Base-by-base conservation (phyloP, 1,140 invertebrate species). In the Wiebesia pumilae region DNA sequence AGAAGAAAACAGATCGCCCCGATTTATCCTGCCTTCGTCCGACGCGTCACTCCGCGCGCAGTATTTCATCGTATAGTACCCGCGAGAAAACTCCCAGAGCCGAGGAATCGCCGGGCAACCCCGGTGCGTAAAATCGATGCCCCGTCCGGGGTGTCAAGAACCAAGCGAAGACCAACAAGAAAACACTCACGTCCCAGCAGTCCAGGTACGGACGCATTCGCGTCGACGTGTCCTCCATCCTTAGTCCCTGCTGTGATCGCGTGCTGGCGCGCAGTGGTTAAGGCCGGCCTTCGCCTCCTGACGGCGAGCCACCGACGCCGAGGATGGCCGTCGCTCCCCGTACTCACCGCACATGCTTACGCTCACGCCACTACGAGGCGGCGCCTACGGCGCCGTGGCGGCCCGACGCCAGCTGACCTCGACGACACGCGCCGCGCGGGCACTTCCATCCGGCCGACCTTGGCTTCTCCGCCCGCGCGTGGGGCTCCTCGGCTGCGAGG, bases 121-220 rank as follows among this genome's bases (percentile, higher is more conserved):
- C 14, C 51, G 19, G 19, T 2, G 10, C 2, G 14, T 10, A 54
- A 54, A 54, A 54, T 54, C 10, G 19, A 54, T 14, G 40, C n/a
- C n/a, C n/a, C n/a, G n/a, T n/a, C n/a, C n/a, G n/a, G n/a, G n/a
- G n/a, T n/a, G n/a, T n/a, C n/a, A n/a, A n/a, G n/a, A n/a, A n/a
- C n/a, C n/a, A n/a, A n/a, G n/a, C n/a, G n/a, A n/a, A n/a, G n/a
- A n/a, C 27, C 1, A 30, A 54, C 3, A 81, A 33, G 40, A 14
- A 21, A 65, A 19, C 0, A 93, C 94, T 94, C 82, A 94, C 94
- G 83, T 94, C 94, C 93, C 93, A 94, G 83, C 91, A 92, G 77
- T 94, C 94, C 83, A 94, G 87, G 81, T 94, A 94, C 88, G 93
- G 90, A 87, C 91, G 91, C 87, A 94, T 94, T 89, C 93, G 91